Evolutionary conservation across 2,113 vertebrate genomes (phyloP).

Genomic region (Pterocles burchelli): DNA sequence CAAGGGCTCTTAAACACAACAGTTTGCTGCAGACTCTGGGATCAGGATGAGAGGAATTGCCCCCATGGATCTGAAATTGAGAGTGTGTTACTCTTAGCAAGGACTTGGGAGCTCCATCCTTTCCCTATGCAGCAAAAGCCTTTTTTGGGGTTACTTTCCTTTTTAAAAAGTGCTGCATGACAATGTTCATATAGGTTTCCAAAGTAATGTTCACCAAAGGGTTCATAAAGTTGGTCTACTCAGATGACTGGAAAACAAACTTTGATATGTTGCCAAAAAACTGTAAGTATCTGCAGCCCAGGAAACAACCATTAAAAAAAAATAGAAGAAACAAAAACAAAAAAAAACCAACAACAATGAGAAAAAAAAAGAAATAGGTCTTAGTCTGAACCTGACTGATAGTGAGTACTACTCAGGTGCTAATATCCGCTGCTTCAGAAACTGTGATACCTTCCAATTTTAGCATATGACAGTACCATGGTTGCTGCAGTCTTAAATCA

Average conservation of each 20-base stretch:
- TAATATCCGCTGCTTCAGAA: neutral
- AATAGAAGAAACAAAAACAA: no score
- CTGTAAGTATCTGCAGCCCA: neutral
- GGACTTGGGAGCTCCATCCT: neutral
- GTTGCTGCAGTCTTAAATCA: neutral
- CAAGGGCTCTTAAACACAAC: slow-evolving; percentile 16
- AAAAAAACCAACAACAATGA: no score
- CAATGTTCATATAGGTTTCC: neutral
- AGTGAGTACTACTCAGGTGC: neutral
- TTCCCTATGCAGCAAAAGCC: neutral
- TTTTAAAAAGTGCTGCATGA: neutral
- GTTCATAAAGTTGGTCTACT: neutral
- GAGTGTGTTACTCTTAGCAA: neutral
- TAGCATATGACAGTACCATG: neutral
- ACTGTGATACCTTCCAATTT: neutral
- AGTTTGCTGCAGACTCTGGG: neutral
- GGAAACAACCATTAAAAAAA: neutral
- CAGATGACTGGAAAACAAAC: neutral
- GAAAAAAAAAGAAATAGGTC: neutral
- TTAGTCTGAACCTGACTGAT: neutral
- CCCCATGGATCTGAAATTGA: neutral
- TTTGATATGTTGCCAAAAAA: neutral
- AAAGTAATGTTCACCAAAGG: neutral
- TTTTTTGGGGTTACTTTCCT: neutral
- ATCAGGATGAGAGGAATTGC: neutral